A percentile compares a stretch with the other conserved stretches of the same genome.
These are phyloP conservation scores for Champsocephalus esox DNA, from an alignment of 2,797 vertebrate species.

Conservation along the genomic window DNA sequence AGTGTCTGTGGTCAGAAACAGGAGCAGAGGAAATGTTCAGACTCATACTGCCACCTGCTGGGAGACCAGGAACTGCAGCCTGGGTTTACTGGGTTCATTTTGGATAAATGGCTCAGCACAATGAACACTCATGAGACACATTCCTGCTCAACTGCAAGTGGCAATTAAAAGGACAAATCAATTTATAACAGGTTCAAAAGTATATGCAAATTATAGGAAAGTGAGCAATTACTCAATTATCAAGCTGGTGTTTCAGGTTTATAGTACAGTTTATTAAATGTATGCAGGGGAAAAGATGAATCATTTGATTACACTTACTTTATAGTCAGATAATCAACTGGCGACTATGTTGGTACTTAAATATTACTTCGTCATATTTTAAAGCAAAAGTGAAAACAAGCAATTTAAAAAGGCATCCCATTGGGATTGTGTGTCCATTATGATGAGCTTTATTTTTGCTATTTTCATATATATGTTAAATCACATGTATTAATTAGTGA, in stretches of 20 bases:
- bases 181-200: neutral
- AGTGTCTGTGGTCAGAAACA: constrained; percentile 45
- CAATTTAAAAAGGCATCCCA: neutral
- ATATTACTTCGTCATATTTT: neutral
- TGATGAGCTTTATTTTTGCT: neutral
- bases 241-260: neutral
- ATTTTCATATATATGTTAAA: neutral
- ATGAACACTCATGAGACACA: neutral
- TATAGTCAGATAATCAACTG: neutral
- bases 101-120: neutral
- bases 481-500: neutral
- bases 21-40: neutral
- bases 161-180: neutral
- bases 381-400: neutral
- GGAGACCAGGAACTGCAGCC: constrained; percentile 9
- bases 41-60: constrained; percentile 64
- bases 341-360: neutral
- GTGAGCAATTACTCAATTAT: neutral
- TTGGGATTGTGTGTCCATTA: neutral
- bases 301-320: neutral
- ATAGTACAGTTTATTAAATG: neutral
- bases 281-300: neutral
- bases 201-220: neutral
- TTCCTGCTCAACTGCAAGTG: neutral
- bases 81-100: neutral